Conservation (phyloP, 2,888 invertebrate genomes). For the Pterostichus niger region DNA sequence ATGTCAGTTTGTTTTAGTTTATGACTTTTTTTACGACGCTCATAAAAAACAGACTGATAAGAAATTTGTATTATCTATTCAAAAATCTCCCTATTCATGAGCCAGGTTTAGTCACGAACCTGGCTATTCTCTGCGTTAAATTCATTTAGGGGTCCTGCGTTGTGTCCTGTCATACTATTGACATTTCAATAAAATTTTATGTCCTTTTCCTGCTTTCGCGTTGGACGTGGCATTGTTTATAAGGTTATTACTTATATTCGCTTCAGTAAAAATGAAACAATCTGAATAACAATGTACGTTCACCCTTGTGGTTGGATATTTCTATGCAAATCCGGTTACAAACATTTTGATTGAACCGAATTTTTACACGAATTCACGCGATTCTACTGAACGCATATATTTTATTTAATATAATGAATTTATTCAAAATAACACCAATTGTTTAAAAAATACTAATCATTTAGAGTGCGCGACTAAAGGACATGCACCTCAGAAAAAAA, state of each 20-base stretch:
- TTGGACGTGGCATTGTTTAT: slow-evolving; percentile 30
- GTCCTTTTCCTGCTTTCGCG: slow-evolving; percentile 14
- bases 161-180: slow-evolving; percentile 49
- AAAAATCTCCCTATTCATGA: slow-evolving; percentile 61
- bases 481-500: too few relatives aligned
- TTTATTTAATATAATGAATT: too few relatives aligned
- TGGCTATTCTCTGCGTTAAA: slow-evolving; percentile 8
- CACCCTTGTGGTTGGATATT: slow-evolving; percentile 27
- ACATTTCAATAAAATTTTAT: slow-evolving; percentile 63
- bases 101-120: slow-evolving; percentile 36
- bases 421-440: too few relatives aligned
- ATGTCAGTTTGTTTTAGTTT: slow-evolving; percentile 53
- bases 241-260: slow-evolving; percentile 42
- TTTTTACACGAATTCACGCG: slow-evolving; percentile 17
- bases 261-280: slow-evolving; percentile 36
- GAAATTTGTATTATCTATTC: slow-evolving; percentile 63
- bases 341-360: slow-evolving; percentile 22
- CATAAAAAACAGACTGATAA: slow-evolving; percentile 64
- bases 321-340: slow-evolving; percentile 32
- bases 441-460: too few relatives aligned
- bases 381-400: not conserved
- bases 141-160: slow-evolving; percentile 30
- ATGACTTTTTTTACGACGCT: slow-evolving; percentile 58
- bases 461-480: too few relatives aligned
- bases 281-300: slow-evolving; percentile 27